Conservation (phyloP, 2,113 vertebrate genomes). For the Toxotes jaculatrix region DNA sequence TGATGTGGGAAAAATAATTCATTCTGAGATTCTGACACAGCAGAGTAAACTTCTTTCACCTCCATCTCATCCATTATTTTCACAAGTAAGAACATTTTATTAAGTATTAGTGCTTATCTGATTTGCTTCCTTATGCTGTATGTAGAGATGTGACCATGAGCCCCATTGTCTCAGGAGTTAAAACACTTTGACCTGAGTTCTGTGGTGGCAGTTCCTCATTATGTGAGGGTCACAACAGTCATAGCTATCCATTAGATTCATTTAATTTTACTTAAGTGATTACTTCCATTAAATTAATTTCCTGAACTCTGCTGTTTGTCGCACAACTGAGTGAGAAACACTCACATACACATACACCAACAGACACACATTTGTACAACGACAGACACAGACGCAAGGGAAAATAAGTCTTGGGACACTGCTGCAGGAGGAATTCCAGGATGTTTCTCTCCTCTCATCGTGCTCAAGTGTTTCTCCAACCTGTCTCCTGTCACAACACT, state of each 20-base stretch:
- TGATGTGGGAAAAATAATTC: neutral
- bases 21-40: neutral
- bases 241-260: neutral
- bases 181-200: neutral
- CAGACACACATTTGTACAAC: neutral
- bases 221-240: neutral
- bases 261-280: constrained; percentile 19
- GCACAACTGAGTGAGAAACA: neutral
- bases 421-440: constrained; percentile 37
- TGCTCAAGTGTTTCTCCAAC: constrained; percentile 46
- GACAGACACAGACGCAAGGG: neutral
- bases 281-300: constrained; percentile 21
- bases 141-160: neutral
- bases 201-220: neutral
- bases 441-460: constrained; percentile 27
- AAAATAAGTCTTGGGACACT: constrained; percentile 27
- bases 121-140: neutral
- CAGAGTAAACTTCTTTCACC: neutral
- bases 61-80: neutral
- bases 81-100: neutral
- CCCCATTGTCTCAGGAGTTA: neutral
- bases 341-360: neutral
- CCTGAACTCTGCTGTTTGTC: constrained; percentile 7
- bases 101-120: neutral
- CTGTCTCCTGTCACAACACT: constrained; percentile 67